Percentiles rank a stretch among this genome's conserved stretches.
Conservation (phyloP, 1,140 invertebrate species). For the Saccostrea echinata region DNA sequence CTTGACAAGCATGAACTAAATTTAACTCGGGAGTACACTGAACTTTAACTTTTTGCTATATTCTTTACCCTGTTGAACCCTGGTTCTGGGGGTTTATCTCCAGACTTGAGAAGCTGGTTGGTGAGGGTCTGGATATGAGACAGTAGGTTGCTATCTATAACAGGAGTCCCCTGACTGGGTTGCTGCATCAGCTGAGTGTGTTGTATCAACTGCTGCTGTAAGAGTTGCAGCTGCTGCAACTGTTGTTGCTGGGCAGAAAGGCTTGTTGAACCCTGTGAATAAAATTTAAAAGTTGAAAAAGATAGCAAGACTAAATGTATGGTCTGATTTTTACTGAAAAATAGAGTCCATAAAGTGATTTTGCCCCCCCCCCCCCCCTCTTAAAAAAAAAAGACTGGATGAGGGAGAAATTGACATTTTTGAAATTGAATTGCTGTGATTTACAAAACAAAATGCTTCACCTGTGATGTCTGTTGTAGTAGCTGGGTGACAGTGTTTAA, state of each 20-base stretch:
- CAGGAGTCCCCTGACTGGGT: constrained; percentile 63
- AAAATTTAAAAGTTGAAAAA: too few relatives aligned
- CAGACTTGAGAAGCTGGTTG: constrained; percentile 76
- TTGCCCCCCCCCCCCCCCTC: too few relatives aligned
- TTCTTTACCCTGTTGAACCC: constrained; percentile 78
- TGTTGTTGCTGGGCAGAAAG: constrained; percentile 76
- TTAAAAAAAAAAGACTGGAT: too few relatives aligned
- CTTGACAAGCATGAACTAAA: too few relatives aligned
- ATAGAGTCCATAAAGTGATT: too few relatives aligned
- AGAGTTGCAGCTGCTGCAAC: constrained; percentile 77
- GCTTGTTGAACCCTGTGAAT: constrained; percentile 64
- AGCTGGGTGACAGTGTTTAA: constrained; percentile 78
- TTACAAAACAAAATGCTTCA: too few relatives aligned
- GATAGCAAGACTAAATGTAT: too few relatives aligned
- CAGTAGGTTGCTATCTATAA: constrained; percentile 78
- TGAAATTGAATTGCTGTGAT: too few relatives aligned
- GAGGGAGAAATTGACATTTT: too few relatives aligned
- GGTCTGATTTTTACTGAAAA: too few relatives aligned
- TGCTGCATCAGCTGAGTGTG: constrained; percentile 76
- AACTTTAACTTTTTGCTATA: neutral
- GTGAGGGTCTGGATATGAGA: constrained; percentile 79
- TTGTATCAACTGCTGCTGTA: constrained; percentile 78
- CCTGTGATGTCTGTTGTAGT: constrained; percentile 76
- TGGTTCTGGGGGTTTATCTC: constrained; percentile 66
- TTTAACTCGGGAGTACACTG: neutral